Evolutionary conservation across 1,140 invertebrate genomes (phyloP).

Genomic region (Diplogasteroides magnus): DNA sequence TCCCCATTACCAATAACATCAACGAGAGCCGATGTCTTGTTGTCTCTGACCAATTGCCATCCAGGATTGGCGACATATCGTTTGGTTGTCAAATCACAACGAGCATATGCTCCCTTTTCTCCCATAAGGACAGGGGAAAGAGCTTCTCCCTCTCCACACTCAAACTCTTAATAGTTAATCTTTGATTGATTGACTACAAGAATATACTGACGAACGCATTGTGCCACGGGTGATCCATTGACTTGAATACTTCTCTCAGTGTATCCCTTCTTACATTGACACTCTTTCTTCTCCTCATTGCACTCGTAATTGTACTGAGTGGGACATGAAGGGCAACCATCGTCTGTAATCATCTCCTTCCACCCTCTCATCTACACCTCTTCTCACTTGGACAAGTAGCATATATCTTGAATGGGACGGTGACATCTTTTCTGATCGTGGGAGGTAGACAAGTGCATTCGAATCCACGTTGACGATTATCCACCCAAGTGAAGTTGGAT

Average conservation of each 20-base stretch:
- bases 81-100: not conserved
- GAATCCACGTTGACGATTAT: not conserved
- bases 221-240: not conserved
- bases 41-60: not conserved
- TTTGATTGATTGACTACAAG: not conserved
- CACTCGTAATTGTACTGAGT: not conserved
- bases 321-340: no score
- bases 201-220: not conserved
- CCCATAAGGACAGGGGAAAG: not conserved
- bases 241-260: not conserved
- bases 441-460: not conserved
- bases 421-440: not conserved
- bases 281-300: not conserved
- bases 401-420: not conserved
- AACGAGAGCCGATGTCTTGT: not conserved
- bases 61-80: not conserved
- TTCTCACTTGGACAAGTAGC: not conserved
- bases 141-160: not conserved
- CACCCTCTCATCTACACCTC: no score
- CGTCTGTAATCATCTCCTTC: no score
- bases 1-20: no score
- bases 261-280: not conserved
- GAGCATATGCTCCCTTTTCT: not conserved
- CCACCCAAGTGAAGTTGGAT: not conserved
- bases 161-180: no score